These are phyloP conservation scores for Bombylius discolor DNA, from an alignment of 2,888 invertebrate species.

Conservation along the genomic window DNA sequence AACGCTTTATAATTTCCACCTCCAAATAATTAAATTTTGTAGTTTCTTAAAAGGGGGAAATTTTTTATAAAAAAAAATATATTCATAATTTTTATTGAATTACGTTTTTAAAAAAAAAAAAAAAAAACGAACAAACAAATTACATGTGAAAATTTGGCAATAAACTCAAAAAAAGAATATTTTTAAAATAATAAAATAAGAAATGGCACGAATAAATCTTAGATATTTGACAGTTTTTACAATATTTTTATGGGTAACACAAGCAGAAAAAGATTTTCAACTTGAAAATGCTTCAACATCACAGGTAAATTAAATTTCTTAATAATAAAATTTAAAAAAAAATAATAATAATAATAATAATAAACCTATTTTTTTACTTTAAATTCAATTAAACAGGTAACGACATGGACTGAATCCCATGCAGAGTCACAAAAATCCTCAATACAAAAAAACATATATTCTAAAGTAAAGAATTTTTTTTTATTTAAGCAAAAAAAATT, in stretches of 20 bases:
- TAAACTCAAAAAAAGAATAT: too few species aligned
- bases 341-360: too few species aligned
- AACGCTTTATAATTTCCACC: too few species aligned
- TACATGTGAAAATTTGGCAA: too few species aligned
- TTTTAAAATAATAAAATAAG: background rate
- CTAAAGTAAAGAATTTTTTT: conserved; percentile 11
- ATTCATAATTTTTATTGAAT: too few species aligned
- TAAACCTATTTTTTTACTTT: too few species aligned
- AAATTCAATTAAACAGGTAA: conserved; percentile 2
- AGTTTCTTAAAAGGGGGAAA: too few species aligned
- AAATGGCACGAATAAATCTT: conserved; percentile 1
- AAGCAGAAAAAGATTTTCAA: conserved; percentile 32
- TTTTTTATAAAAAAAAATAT: too few species aligned
- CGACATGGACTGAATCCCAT: conserved; percentile 10
- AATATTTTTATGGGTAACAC: conserved; percentile 1
- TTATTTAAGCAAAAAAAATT: too few species aligned
- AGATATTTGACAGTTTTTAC: conserved; percentile 2
- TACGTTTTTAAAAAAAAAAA: too few species aligned
- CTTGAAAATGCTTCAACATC: conserved; percentile 22
- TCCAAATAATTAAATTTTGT: too few species aligned
- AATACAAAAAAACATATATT: conserved; percentile 9
- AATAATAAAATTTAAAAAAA: background rate
- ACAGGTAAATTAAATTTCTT: conserved; percentile 25
- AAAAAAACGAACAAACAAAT: too few species aligned
- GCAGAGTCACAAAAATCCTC: conserved; percentile 8